Conservation (phyloP, 2,797 vertebrate species). For the Tragelaphus oryx region DNA sequence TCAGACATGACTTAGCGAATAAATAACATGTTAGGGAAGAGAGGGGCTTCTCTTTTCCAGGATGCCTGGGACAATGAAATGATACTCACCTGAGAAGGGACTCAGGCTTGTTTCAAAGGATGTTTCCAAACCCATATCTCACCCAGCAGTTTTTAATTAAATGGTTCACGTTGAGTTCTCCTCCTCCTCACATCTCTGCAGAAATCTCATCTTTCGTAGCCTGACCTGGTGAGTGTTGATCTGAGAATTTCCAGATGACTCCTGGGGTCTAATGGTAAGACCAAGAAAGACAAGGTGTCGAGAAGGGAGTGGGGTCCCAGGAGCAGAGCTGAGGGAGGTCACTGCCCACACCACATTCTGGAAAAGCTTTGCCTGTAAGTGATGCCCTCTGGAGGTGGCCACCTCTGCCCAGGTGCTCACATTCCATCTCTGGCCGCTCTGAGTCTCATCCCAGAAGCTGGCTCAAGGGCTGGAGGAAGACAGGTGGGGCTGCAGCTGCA, state of each 20-base stretch:
- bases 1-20: background rate
- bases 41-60: background rate
- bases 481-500: background rate
- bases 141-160: too few species aligned
- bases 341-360: background rate
- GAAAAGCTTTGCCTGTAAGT: background rate
- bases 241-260: conserved; percentile 29
- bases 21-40: background rate
- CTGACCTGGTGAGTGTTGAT: background rate
- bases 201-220: background rate
- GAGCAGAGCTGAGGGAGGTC: background rate
- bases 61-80: too few species aligned
- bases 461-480: background rate
- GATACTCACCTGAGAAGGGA: too few species aligned
- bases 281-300: background rate
- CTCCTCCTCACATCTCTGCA: background rate
- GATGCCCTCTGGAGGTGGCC: background rate
- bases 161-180: background rate
- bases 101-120: background rate
- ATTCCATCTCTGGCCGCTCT: accelerated
- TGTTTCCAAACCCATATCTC: background rate
- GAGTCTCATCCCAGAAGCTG: accelerated
- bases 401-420: background rate
- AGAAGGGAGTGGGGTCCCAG: background rate
- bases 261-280: background rate